Evolutionary conservation across 2,888 invertebrate species (phyloP).

Genomic region (Cacoxenus indagator): DNA sequence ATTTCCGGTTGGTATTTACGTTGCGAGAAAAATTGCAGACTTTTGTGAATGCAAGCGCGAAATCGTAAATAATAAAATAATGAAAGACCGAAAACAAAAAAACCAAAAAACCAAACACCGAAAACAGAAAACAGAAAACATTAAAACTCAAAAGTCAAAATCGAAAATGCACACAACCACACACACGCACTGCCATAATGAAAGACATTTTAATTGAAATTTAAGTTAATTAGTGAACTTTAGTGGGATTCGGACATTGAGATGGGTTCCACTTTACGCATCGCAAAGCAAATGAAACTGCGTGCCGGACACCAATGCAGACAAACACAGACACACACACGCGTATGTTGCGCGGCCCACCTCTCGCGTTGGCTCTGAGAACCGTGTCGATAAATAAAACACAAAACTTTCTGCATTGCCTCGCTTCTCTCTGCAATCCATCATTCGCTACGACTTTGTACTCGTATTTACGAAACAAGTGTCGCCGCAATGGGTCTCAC

Average conservation of each 20-base stretch:
- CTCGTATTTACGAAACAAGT: neutral
- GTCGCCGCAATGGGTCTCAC: slow-evolving; percentile 2
- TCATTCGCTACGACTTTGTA: too few species aligned
- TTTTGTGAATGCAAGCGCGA: slow-evolving; percentile 11
- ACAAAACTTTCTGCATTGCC: neutral
- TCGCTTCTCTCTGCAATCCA: too few species aligned
- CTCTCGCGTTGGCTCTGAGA: neutral
- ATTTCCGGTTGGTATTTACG: slow-evolving; percentile 54
- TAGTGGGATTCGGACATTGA: neutral
- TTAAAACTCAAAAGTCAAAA: slow-evolving; percentile 35
- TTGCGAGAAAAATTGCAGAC: slow-evolving; percentile 21
- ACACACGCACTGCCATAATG: slow-evolving; percentile 43
- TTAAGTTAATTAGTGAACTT: slow-evolving; percentile 61
- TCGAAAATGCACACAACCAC: slow-evolving; percentile 47
- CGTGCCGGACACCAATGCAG: too few species aligned
- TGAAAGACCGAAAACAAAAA: slow-evolving; percentile 39
- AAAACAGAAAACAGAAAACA: slow-evolving; percentile 1
- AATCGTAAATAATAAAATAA: slow-evolving; percentile 43
- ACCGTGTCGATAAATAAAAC: slow-evolving; percentile 6
- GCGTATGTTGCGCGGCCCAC: neutral
- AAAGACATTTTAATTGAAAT: slow-evolving; percentile 64
- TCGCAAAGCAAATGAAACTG: slow-evolving; percentile 9
- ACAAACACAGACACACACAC: neutral
- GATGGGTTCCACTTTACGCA: slow-evolving; percentile 21
- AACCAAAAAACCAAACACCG: slow-evolving; percentile 52